These are phyloP conservation scores for Eriosoma lanigerum DNA, from an alignment of 1,140 invertebrate species.

Conservation along the genomic window DNA sequence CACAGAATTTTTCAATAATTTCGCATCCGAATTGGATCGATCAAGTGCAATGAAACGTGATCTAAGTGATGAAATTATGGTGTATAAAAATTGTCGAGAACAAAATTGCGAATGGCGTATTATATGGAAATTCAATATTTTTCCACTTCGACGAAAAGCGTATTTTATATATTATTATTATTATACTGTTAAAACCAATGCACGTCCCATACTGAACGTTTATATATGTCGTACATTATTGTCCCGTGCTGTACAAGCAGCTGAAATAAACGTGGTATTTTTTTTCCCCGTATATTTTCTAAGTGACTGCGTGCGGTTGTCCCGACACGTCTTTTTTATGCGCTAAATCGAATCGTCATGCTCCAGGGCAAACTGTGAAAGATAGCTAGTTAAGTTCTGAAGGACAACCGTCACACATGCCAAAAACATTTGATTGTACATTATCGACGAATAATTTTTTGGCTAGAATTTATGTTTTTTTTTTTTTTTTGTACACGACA, in stretches of 20 bases:
- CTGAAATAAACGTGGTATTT: constrained; percentile 9
- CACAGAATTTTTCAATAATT: no score
- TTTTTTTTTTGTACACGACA: background rate
- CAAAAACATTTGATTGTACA: constrained; percentile 21
- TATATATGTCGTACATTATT: background rate
- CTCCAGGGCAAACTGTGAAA: constrained; percentile 39
- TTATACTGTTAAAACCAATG: background rate
- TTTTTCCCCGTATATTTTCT: background rate
- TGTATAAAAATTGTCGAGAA: background rate
- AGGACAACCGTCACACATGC: constrained; percentile 34
- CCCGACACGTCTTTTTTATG: constrained; percentile 35
- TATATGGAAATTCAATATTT: constrained; percentile 20
- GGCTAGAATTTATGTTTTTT: background rate
- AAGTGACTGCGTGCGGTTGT: constrained; percentile 43
- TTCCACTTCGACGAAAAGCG: constrained; percentile 4
- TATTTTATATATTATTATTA: no score
- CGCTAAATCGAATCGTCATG: constrained; percentile 39
- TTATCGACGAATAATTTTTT: constrained; percentile 25
- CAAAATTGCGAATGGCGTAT: background rate
- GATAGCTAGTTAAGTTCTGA: constrained; percentile 42
- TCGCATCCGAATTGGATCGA: no score
- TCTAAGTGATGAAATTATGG: background rate
- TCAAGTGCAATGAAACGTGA: background rate
- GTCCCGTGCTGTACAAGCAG: constrained; percentile 23
- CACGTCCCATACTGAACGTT: background rate